These are phyloP conservation scores for Synanthedon vespiformis DNA, from an alignment of 2,888 invertebrate genomes.

Conservation along the genomic window DNA sequence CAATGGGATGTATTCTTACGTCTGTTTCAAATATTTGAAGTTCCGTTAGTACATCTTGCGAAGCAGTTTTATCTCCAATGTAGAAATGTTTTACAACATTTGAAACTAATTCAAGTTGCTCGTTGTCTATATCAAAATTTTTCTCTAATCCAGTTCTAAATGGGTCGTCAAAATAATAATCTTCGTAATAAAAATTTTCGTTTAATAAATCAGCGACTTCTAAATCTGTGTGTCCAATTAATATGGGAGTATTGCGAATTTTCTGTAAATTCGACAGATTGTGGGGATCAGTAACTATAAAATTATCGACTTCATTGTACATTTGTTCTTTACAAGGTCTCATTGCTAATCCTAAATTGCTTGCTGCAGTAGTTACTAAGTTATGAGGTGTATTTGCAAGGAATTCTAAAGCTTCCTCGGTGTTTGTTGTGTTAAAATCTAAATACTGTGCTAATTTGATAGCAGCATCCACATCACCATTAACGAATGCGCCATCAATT, in stretches of 20 bases:
- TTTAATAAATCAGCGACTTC: neutral
- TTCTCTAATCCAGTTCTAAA: constrained; percentile 37
- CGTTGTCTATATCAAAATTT: constrained; percentile 39
- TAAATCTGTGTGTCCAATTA: constrained; percentile 40
- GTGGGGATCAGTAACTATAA: constrained; percentile 44
- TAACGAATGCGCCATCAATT: constrained; percentile 41
- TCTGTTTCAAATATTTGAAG: constrained; percentile 47
- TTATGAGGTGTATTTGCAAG: constrained; percentile 29
- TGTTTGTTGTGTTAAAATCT: constrained; percentile 37
- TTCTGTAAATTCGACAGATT: constrained; percentile 39
- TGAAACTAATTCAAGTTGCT: constrained; percentile 25
- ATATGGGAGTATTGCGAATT: constrained; percentile 39
- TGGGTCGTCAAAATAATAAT: constrained; percentile 37
- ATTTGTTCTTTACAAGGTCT: constrained; percentile 51
- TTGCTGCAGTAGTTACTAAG: constrained; percentile 39
- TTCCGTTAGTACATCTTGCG: constrained; percentile 23
- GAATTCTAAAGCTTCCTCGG: constrained; percentile 41
- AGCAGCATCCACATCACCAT: constrained; percentile 41
- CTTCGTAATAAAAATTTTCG: constrained; percentile 10
- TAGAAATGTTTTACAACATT: constrained; percentile 41
- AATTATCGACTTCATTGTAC: constrained; percentile 46
- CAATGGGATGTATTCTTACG: constrained; percentile 44
- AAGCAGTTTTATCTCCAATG: constrained; percentile 43
- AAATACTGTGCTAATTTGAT: constrained; percentile 40
- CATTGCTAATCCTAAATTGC: constrained; percentile 31